Percentiles rank a stretch among this genome's conserved stretches.
phyloP scores from a whole-genome alignment of 2,113 vertebrate species.

The Diphyllodes magnificus region DNA sequence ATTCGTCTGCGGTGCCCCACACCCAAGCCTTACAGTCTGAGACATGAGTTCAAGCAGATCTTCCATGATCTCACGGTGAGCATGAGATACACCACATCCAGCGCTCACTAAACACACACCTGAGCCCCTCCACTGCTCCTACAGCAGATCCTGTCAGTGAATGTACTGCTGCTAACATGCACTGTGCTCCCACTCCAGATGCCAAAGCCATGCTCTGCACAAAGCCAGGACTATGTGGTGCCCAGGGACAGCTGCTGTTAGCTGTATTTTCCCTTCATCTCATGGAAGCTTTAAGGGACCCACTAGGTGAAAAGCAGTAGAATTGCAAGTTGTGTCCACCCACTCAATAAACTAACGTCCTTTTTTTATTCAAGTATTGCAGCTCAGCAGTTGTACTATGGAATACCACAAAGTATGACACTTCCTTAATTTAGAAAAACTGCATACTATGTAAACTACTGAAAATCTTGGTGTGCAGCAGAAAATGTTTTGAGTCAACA shows the following conservation, averaged over 20 bases:
- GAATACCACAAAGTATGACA: background rate
- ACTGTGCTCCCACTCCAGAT: background rate
- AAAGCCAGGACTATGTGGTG: background rate
- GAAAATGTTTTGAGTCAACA: constrained; percentile 38
- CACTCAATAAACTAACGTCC: background rate
- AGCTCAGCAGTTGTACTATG: background rate
- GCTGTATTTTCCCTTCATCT: background rate
- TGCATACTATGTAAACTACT: background rate
- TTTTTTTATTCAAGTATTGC: background rate
- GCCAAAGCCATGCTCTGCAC: background rate
- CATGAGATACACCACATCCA: background rate
- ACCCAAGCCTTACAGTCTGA: background rate
- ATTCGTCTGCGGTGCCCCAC: accelerated
- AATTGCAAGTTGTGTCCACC: background rate
- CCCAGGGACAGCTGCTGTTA: background rate
- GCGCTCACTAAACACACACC: background rate
- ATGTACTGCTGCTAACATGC: background rate
- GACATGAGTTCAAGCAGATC: background rate
- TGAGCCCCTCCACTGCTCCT: background rate
- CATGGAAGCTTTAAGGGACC: background rate
- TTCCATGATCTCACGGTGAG: background rate
- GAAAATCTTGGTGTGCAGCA: constrained; percentile 19
- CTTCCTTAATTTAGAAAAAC: constrained; percentile 14
- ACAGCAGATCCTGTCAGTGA: background rate
- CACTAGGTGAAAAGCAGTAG: background rate